Conservation (phyloP, 1,140 invertebrate genomes). For the Bombus difficillimus region DNA sequence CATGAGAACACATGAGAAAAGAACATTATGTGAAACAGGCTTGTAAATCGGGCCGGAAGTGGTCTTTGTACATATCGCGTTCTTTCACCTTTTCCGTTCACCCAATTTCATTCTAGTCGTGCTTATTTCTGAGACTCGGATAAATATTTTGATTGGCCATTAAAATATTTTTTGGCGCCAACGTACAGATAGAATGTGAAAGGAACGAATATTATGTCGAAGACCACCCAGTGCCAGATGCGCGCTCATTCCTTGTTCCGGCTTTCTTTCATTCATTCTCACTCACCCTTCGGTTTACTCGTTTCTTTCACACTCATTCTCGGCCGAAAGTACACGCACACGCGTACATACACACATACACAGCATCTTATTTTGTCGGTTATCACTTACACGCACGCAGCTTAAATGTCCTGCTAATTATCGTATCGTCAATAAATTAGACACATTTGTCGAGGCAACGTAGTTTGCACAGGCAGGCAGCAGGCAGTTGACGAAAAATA, state of each 20-base stretch:
- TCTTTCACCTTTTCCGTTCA: not conserved
- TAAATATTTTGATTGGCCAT: not conserved
- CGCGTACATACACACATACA: not conserved
- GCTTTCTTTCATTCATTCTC: constrained; percentile 13
- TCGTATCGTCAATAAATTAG: constrained; percentile 73
- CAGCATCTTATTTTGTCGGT: constrained; percentile 1
- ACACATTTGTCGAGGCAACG: constrained; percentile 72
- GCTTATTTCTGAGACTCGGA: too few relatives aligned
- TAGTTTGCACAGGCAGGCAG: constrained; percentile 68
- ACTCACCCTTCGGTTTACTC: not conserved
- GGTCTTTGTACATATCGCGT: constrained; percentile 8
- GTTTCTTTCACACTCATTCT: constrained; percentile 14
- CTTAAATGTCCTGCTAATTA: constrained; percentile 59
- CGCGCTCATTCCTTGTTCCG: not conserved
- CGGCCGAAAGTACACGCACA: not conserved
- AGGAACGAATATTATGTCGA: not conserved
- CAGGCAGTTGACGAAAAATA: constrained; percentile 63
- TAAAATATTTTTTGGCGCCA: not conserved
- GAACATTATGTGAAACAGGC: constrained; percentile 46
- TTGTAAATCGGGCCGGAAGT: constrained; percentile 49
- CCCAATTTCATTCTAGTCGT: accelerated
- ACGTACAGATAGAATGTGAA: not conserved
- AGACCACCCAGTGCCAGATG: constrained; percentile 31
- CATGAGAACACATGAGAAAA: constrained; percentile 63
- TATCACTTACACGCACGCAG: constrained; percentile 46